Evolutionary conservation across 2,888 invertebrate genomes (phyloP), one percentile per base, ranked within the genome.

Genomic region (Ceraclea dissimilis): DNA sequence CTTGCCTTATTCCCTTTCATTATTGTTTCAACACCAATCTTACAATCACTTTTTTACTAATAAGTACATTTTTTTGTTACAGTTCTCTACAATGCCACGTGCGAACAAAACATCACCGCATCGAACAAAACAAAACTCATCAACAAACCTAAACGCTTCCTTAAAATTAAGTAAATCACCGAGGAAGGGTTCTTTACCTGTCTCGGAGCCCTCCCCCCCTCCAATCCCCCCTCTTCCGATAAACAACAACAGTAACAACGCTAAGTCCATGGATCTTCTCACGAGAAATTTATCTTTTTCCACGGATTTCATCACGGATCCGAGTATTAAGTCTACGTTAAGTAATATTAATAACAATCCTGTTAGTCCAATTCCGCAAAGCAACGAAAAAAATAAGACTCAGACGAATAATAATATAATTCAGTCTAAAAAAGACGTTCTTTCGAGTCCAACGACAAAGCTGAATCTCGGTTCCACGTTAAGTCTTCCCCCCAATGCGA

Each of bases 21-120:
- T n/a, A n/a, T n/a, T n/a, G n/a, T n/a, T n/a, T n/a, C n/a, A n/a
- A n/a, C n/a, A n/a, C n/a, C n/a, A n/a, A n/a, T n/a, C n/a, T n/a
- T n/a, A n/a, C n/a, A n/a, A n/a, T n/a, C n/a, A n/a, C n/a, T n/a
- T n/a, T n/a, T n/a, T n/a, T n/a, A n/a, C n/a, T n/a, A n/a, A n/a
- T n/a, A n/a, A n/a, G n/a, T n/a, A n/a, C n/a, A n/a, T n/a, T n/a
- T n/a, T n/a, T n/a, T n/a, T n/a, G n/a, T n/a, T n/a, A n/a, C 71
- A 83, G 82, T 82, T 81, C 67, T 81, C 81, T 57, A 82, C 82
- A 54, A 82, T 83, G 78, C 82, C 82, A 26, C 74, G 81, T 49
- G 78, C 76, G 56, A 80, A 79, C 66, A 78, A 78, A 63, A 63
- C 71, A n/a, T 72, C 74, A 19, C 71, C 76, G n/a, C 71, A 73